Conservation (phyloP, 2,113 vertebrate species). For the Halichoeres trimaculatus region DNA sequence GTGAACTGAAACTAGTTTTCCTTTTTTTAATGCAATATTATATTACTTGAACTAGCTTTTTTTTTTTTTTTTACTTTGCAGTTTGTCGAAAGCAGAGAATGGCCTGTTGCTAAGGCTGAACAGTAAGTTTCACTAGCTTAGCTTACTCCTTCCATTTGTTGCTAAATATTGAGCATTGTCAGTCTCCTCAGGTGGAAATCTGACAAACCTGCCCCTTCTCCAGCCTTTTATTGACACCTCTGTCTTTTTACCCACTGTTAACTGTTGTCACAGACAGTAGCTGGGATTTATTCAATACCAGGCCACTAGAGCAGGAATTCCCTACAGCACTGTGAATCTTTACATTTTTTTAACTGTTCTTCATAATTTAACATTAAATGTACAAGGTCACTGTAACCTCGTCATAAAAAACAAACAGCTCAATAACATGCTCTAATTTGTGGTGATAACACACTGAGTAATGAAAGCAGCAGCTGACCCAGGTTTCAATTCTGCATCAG, state of each 20-base stretch:
- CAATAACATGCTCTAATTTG: not conserved
- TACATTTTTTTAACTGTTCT: not conserved
- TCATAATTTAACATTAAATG: not conserved
- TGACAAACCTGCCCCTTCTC: not conserved
- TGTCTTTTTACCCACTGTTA: no score
- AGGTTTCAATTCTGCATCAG: slow-evolving; percentile 29
- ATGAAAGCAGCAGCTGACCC: slow-evolving; percentile 7
- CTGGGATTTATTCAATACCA: no score
- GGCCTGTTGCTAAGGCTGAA: no score
- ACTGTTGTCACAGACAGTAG: no score
- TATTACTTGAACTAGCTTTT: no score
- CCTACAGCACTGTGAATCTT: not conserved
- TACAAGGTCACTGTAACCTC: not conserved
- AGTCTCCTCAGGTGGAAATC: not conserved
- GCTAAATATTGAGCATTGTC: not conserved
- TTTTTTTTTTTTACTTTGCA: no score
- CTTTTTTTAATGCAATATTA: no score
- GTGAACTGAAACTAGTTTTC: no score
- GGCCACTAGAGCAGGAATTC: not conserved
- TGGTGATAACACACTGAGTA: not conserved
- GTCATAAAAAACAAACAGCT: slow-evolving; percentile 8
- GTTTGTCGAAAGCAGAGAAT: no score
- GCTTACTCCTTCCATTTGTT: not conserved
- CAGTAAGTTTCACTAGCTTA: not conserved
- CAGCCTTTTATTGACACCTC: no score